A percentile compares a stretch with the other conserved stretches of the same genome.
Conservation (phyloP, 2,888 invertebrate genomes). For the Drosophila silvestris region DNA sequence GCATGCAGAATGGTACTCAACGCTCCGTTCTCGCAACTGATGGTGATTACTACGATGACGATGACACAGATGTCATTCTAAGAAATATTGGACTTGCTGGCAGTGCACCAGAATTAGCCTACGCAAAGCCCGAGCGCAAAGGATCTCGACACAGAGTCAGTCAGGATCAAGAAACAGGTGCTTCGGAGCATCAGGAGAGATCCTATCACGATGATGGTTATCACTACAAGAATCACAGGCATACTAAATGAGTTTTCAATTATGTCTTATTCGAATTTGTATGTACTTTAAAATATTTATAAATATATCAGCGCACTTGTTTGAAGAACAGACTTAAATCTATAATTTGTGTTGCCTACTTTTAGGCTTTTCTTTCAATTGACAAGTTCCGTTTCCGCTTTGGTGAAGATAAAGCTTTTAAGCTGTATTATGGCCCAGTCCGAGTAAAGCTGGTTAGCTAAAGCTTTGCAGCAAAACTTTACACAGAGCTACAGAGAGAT, state of each 20-base stretch:
- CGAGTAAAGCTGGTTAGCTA: neutral
- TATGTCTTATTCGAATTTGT: neutral
- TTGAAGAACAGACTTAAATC: constrained; percentile 58
- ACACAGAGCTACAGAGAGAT: constrained; percentile 21
- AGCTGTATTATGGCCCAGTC: constrained; percentile 17
- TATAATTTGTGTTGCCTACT: constrained; percentile 33
- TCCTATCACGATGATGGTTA: constrained; percentile 70
- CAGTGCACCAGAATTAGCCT: constrained; percentile 53
- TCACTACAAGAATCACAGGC: constrained; percentile 68
- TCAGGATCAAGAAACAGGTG: constrained; percentile 39
- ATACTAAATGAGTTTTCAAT: constrained; percentile 9
- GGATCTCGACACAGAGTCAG: constrained; percentile 18
- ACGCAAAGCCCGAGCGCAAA: constrained; percentile 45
- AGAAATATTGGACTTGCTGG: constrained; percentile 51
- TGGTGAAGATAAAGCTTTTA: constrained; percentile 6
- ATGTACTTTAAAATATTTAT: constrained; percentile 12
- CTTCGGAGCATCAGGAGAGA: constrained; percentile 39
- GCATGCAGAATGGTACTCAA: constrained; percentile 49
- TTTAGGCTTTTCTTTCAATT: constrained; percentile 9
- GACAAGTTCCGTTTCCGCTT: constrained; percentile 48
- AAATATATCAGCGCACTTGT: constrained; percentile 62
- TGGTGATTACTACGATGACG: constrained; percentile 63
- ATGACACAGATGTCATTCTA: constrained; percentile 26
- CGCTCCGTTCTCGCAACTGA: constrained; percentile 46
- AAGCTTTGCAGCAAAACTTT: constrained; percentile 38